Evolutionary conservation across 1,140 invertebrate species (phyloP), one percentile per base, ranked within the genome.

Genomic region (Zaprionus ornatus): DNA sequence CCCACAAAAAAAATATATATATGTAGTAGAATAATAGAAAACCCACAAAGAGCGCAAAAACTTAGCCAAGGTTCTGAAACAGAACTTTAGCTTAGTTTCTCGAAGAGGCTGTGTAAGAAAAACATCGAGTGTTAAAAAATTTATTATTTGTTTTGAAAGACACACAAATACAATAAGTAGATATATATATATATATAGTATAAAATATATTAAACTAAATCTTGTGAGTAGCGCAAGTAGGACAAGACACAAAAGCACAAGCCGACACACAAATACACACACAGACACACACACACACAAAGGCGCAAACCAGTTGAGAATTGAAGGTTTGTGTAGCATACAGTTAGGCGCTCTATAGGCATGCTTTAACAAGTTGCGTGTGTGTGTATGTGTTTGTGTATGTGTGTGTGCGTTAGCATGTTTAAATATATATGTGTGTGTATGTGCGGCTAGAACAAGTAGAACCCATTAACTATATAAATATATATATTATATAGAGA

Each of bases 71-170:
- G 35, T 54, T 68, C 48, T 23, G 25, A 48, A 48, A 15, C 45
- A 32, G 37, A 54, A 72, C 37, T 9, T 29, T 4, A 21, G 40
- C 45, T 23, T 50, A 1, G 45, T 23, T 23, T 45, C 12, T 50
- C 23, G 55, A 35, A 40, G 50, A 27, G 17, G 40, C 55, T 79
- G 68, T 80, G 69, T 84, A 74, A 88, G 77, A 83, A 90, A 88
- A 88, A 88, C 84, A 88, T 88, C 85, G 48, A 88, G 78, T 80
- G 85, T 84, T 88, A 79, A 82, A 68, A 56, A 79, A 72, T 80
- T 90, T 90, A 74, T 74, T 66, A 76, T 80, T 66, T 74, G 57
- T 48, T 54, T 76, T 67, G 59, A 67, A 63, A 72, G 27, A 84
- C 69, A 80, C 66, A 87, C 68, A 90, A 72, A 74, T 81, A 86